phyloP scores from a whole-genome alignment of 1,140 invertebrate species.

The Drosophila equinoxialis region DNA sequence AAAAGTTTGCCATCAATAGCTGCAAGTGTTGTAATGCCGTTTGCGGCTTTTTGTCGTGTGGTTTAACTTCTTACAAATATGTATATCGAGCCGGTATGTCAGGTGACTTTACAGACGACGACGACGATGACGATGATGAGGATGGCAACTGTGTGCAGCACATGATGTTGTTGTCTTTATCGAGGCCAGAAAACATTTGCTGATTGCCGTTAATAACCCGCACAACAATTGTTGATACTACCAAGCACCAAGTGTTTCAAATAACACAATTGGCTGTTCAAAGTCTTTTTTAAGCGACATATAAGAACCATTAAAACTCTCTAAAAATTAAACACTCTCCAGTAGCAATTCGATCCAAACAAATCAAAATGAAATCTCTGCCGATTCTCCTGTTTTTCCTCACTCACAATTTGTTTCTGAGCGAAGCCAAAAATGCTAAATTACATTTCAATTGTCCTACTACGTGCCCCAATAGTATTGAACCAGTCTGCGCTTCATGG shows the following conservation, averaged over 20 bases:
- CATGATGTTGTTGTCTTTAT: conserved; percentile 38
- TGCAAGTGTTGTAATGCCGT: conserved; percentile 67
- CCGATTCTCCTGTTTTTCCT: not conserved
- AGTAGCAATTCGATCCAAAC: not conserved
- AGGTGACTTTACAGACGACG: conserved; percentile 49
- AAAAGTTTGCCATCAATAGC: conserved; percentile 58
- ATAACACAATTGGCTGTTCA: not conserved
- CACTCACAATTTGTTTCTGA: not conserved
- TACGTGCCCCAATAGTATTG: not conserved
- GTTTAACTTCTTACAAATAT: conserved; percentile 58
- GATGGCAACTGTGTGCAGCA: conserved; percentile 47
- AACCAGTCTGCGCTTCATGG: conserved; percentile 24
- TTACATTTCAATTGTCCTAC: not conserved
- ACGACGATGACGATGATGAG: not conserved
- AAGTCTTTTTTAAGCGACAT: not conserved
- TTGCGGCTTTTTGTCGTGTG: conserved; percentile 57
- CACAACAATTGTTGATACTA: conserved; percentile 24
- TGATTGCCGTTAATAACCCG: conserved; percentile 50
- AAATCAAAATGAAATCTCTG: conserved; percentile 24
- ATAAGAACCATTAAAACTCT: conserved; percentile 10
- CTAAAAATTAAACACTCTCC: not conserved
- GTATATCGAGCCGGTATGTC: conserved; percentile 48
- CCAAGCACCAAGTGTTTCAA: not conserved
- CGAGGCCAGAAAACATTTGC: conserved; percentile 59
- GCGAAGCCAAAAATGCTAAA: not conserved